Evolutionary conservation across 1,140 invertebrate species (phyloP).

Genomic region (Pseudomyrmex pallidus): DNA sequence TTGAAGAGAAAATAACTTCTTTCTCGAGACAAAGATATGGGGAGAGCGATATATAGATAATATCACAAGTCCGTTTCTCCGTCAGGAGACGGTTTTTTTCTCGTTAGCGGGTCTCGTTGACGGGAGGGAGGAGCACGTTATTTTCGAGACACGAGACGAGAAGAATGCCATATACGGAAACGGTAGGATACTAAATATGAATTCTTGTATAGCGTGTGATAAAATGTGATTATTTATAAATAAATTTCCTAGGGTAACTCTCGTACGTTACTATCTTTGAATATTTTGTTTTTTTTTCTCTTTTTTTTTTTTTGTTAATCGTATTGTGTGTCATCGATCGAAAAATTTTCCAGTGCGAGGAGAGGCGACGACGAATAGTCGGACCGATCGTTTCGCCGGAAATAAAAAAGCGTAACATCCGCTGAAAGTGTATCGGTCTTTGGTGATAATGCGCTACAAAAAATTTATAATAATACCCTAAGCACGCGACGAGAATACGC

Average conservation of each 20-base stretch:
- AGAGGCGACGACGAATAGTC: not conserved
- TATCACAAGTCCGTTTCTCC: not conserved
- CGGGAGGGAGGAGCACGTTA: conserved; percentile 35
- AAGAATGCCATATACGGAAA: conserved; percentile 56
- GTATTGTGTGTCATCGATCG: conserved; percentile 7
- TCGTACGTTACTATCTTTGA: conserved; percentile 71
- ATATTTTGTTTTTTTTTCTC: conserved; percentile 54
- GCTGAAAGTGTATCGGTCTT: not conserved
- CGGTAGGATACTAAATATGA: conserved; percentile 58
- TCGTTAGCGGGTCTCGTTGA: conserved; percentile 32
- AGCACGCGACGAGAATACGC: conserved; percentile 15
- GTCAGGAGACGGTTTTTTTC: conserved; percentile 15
- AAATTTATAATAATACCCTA: conserved; percentile 8
- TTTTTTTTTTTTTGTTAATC: conserved; percentile 53
- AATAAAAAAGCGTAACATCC: not conserved
- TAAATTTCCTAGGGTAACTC: conserved; percentile 73
- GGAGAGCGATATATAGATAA: conserved; percentile 14
- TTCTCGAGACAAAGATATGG: conserved; percentile 45
- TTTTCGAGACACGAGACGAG: conserved; percentile 31
- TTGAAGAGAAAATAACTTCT: conserved; percentile 71
- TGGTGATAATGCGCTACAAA: not conserved
- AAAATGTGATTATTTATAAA: conserved; percentile 80
- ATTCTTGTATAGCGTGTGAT: conserved; percentile 72
- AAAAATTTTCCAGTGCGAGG: not conserved
- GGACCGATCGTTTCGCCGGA: not conserved